These are phyloP conservation scores for Eupithecia dodoneata DNA, from an alignment of 2,888 invertebrate genomes.

Conservation along the genomic window DNA sequence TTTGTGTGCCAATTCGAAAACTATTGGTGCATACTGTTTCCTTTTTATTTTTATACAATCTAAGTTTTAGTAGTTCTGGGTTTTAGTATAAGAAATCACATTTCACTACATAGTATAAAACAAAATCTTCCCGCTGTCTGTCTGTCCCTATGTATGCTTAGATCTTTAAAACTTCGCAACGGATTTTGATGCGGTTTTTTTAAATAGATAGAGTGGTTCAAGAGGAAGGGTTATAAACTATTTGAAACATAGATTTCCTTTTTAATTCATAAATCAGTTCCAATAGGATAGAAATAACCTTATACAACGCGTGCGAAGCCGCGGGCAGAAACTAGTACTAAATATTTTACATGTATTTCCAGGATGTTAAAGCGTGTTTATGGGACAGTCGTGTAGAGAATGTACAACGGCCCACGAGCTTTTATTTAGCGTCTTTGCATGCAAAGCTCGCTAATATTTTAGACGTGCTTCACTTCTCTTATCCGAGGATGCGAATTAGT, in stretches of 20 bases:
- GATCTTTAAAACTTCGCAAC: too few species aligned
- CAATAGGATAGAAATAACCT: too few species aligned
- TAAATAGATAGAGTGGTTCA: too few species aligned
- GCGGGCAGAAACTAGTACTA: background rate
- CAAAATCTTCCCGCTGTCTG: too few species aligned
- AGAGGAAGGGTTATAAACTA: too few species aligned
- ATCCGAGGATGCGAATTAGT: constrained; percentile 40
- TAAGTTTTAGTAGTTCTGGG: background rate
- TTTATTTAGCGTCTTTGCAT: constrained; percentile 22
- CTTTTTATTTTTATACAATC: background rate
- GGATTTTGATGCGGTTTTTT: too few species aligned
- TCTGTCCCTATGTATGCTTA: too few species aligned
- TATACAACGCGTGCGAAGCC: too few species aligned
- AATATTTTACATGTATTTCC: constrained; percentile 19
- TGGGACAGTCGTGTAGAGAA: constrained; percentile 30
- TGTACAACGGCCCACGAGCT: constrained; percentile 32
- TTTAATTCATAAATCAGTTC: too few species aligned
- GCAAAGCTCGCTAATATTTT: constrained; percentile 27
- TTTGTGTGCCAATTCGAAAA: constrained; percentile 17
- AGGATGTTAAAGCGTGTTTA: constrained; percentile 14
- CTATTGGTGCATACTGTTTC: background rate
- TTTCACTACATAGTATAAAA: too few species aligned
- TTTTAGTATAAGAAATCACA: background rate
- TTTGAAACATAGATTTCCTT: too few species aligned
- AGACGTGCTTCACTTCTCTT: constrained; percentile 39